Percentiles rank a stretch among this genome's conserved stretches.
phyloP scores from a whole-genome alignment of 2,113 vertebrate genomes.

The Stigmatopora nigra region DNA sequence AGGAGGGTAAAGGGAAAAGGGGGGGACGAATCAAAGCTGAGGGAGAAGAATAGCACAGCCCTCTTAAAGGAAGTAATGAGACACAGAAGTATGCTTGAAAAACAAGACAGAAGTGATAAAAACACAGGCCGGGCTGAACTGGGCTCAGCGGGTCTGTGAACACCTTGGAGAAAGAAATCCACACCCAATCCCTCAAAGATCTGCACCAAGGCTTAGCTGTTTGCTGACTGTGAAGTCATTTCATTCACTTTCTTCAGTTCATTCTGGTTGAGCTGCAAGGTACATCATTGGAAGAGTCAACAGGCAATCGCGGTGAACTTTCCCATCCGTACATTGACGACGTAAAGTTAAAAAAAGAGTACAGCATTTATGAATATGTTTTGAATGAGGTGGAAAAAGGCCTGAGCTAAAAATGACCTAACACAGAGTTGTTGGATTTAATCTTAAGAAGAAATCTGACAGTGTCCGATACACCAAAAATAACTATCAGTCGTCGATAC shows the following conservation, averaged over 20 bases:
- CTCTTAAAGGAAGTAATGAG: conserved; percentile 54
- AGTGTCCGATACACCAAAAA: no score
- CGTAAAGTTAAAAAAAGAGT: no score
- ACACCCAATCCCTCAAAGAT: background rate
- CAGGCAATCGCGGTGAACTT: no score
- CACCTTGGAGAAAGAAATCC: background rate
- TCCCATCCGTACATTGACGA: no score
- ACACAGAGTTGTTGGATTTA: no score
- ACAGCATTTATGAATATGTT: no score
- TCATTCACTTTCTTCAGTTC: background rate
- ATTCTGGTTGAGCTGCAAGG: background rate
- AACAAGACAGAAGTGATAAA: conserved; percentile 20
- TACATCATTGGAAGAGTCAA: background rate
- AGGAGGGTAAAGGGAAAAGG: background rate
- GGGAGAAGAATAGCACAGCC: conserved; percentile 36
- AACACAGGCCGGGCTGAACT: conserved; percentile 7
- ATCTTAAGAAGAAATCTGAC: no score
- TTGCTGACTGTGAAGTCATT: background rate
- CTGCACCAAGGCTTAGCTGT: background rate
- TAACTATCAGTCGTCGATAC: background rate
- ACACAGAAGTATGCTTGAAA: conserved; percentile 34
- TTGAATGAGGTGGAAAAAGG: no score
- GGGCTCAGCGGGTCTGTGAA: background rate
- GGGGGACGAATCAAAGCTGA: conserved; percentile 38
- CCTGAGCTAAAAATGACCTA: no score